These are phyloP conservation scores for Norana najaformis DNA, from an alignment of 2,888 invertebrate species.

Conservation along the genomic window DNA sequence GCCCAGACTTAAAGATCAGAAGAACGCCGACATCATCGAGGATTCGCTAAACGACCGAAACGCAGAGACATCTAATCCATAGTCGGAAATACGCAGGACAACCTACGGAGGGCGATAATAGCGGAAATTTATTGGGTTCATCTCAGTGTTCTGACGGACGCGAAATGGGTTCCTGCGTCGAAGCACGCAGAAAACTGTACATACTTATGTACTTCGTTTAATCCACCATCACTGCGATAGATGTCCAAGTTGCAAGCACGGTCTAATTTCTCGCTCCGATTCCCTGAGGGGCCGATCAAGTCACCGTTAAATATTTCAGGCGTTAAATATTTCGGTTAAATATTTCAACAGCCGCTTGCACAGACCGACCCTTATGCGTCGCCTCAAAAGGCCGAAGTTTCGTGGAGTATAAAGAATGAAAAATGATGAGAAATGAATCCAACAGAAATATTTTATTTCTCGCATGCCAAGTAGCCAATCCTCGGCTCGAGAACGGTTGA, in stretches of 20 bases:
- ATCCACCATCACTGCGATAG: neutral
- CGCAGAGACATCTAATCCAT: neutral
- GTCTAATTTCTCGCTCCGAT: conserved; percentile 13
- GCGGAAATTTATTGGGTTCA: neutral
- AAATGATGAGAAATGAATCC: neutral
- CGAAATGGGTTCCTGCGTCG: neutral
- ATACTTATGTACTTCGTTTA: neutral
- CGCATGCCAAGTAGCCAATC: no score
- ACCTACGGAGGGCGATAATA: neutral
- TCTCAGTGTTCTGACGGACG: neutral
- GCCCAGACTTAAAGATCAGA: neutral
- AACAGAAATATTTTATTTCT: neutral
- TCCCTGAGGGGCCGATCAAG: neutral
- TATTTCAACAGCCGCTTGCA: no score
- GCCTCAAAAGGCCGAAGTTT: neutral
- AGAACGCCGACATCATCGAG: neutral
- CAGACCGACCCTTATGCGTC: no score
- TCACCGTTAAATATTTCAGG: neutral
- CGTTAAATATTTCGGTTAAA: no score
- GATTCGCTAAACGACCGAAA: neutral
- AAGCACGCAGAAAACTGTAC: neutral
- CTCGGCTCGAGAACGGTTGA: no score
- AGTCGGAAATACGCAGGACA: neutral
- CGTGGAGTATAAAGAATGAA: neutral
- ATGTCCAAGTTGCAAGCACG: neutral